Evolutionary conservation across 2,113 vertebrate genomes (phyloP).

Genomic region (Progne subis): DNA sequence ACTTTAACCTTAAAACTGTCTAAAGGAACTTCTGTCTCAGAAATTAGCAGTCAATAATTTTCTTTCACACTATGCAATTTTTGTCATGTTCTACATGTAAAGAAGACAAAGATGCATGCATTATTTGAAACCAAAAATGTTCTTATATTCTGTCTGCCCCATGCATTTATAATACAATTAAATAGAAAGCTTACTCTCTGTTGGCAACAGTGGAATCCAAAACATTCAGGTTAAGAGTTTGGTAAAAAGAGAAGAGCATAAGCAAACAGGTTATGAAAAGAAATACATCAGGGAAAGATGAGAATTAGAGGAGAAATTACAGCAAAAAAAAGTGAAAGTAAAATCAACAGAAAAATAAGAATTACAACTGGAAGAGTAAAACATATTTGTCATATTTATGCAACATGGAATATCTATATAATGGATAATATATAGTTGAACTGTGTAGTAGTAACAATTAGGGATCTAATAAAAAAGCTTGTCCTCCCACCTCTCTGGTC

Average conservation of each 20-base stretch:
- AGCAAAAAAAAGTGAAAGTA: neutral
- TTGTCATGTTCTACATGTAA: neutral
- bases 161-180: conserved; percentile 16
- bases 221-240: neutral
- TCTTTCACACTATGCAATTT: neutral
- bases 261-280: neutral
- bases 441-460: neutral
- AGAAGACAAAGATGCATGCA: neutral
- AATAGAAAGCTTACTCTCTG: conserved; percentile 67
- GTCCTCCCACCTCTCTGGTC: neutral
- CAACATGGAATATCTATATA: neutral
- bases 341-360: neutral
- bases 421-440: neutral
- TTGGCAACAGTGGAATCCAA: conserved; percentile 33
- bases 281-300: neutral
- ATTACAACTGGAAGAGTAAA: neutral
- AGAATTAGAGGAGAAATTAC: neutral
- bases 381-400: neutral
- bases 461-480: neutral
- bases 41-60: neutral
- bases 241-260: neutral
- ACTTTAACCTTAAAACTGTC: neutral
- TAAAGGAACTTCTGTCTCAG: neutral
- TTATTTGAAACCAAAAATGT: neutral
- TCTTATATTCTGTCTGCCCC: neutral